Percentiles rank a stretch among this genome's conserved stretches.
Evolutionary conservation across 2,113 vertebrate genomes (phyloP).

Genomic region (Laticauda laticaudata): DNA sequence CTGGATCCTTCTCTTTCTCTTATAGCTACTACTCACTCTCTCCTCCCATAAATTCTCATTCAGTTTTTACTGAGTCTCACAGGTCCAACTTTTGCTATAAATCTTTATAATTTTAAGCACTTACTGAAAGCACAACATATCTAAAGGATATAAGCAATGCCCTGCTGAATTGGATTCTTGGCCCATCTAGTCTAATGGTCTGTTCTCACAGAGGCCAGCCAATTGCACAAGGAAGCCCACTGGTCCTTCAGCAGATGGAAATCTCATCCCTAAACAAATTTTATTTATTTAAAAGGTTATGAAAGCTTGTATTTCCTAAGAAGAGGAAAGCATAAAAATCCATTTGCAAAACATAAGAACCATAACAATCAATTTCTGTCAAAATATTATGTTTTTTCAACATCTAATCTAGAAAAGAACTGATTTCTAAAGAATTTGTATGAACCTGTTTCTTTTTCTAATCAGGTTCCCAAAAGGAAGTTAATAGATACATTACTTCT

Average conservation of each 20-base stretch:
- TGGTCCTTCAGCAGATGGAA: background rate
- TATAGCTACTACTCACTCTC: too few species aligned
- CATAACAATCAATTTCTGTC: background rate
- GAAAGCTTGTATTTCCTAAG: constrained; percentile 12
- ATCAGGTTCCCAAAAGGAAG: background rate
- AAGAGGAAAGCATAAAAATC: background rate
- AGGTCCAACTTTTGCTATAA: constrained; percentile 27
- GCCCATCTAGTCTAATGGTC: background rate
- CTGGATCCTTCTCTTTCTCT: background rate
- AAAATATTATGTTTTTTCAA: background rate
- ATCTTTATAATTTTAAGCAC: constrained; percentile 5
- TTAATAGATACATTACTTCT: background rate
- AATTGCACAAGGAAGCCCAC: background rate
- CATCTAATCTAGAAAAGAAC: background rate
- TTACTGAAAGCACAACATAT: constrained; percentile 30
- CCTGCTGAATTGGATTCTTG: background rate
- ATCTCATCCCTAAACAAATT: background rate
- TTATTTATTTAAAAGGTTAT: background rate
- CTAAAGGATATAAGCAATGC: background rate
- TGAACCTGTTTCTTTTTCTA: background rate
- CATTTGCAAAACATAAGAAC: background rate
- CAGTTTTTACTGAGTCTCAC: constrained; percentile 20
- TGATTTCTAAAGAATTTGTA: background rate
- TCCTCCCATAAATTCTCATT: background rate
- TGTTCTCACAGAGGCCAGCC: background rate